phyloP scores from a whole-genome alignment of 2,113 vertebrate genomes.

The Chiloscyllium plagiosum region DNA sequence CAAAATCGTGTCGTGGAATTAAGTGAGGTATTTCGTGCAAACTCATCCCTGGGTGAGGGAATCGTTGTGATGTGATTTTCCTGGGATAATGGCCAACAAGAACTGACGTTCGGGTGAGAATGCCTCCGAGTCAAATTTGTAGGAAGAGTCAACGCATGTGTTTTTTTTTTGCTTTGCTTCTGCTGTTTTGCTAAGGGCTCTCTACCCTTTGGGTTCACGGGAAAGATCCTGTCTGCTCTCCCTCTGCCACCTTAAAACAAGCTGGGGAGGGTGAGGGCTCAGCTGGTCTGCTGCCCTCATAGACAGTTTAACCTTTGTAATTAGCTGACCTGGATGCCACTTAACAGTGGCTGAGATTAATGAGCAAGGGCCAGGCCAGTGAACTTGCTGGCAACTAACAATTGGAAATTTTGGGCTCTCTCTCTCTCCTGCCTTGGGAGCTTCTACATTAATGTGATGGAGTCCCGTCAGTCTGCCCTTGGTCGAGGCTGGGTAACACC shows the following conservation, averaged over 20 bases:
- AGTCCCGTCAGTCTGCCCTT: not conserved
- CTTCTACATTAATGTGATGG: not conserved
- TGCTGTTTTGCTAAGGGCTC: too few species aligned
- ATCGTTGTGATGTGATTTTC: not conserved
- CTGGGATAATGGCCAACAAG: not conserved
- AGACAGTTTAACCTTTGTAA: not conserved
- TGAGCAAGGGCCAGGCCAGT: not conserved
- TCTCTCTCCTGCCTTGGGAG: not conserved
- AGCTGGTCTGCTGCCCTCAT: too few species aligned
- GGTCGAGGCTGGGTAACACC: not conserved
- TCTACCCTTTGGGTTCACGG: too few species aligned
- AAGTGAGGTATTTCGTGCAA: not conserved
- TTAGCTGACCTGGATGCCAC: not conserved
- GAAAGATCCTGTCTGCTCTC: too few species aligned
- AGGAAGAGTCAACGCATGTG: too few species aligned
- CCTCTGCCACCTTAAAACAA: too few species aligned
- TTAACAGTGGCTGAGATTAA: not conserved
- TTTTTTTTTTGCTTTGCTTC: too few species aligned
- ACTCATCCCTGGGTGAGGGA: too few species aligned
- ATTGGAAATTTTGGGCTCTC: not conserved
- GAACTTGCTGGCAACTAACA: not conserved
- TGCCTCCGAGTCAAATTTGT: not conserved
- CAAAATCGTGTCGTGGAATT: not conserved
- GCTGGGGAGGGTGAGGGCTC: too few species aligned
- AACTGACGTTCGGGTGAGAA: not conserved